Base-by-base conservation (phyloP, 2,113 vertebrate genomes). In the Asarcornis scutulata region DNA sequence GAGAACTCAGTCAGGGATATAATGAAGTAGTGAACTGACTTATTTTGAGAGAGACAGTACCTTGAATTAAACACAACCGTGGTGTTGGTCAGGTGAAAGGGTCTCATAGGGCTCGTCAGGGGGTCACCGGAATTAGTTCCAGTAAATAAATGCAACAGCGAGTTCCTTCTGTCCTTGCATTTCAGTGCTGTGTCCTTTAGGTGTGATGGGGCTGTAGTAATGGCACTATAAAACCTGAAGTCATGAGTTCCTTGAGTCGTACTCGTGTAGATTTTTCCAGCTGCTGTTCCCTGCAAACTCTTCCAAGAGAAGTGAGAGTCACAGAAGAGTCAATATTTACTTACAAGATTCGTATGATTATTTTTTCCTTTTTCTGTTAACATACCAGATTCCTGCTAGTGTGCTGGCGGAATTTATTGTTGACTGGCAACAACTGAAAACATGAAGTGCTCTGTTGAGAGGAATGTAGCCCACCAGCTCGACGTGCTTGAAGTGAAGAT, bases 341-440 rank as follows among this genome's bases (percentile, higher is more conserved):
- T 38, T 77, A 1, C 0, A 58, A 66, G 34, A 56, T 58, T 42
- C 40, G 5, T 38, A 4, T 87, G 8, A 0, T 1, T 2, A 67
- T 83, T 17, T 34, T 26, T 17, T 10, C 2, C 7, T 73, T 88
- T 40, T 15, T 5, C 29, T 55, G 6, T 40, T 68, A 59, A n/a
- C 42, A 32, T 46, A 67, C 72, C 36, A 67, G 64, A 12, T 92
- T 78, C 4, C 78, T 46, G 29, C 50, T 48, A 25, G 13, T 60
- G 26, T 73, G 34, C 6, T 81, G 5, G 7, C 67, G 81, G 53
- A 85, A 79, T 72, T 50, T 63, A 66, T 23, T 11, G 2, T 44
- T 79, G 68, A 20, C 42, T 79, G 34, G 53, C 76, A 77, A 27
- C 36, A 75, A 8, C 29, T 44, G 42, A 72, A 67, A 76, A 53